Base-by-base conservation (phyloP, 1,140 invertebrate genomes). In the Solen grandis region DNA sequence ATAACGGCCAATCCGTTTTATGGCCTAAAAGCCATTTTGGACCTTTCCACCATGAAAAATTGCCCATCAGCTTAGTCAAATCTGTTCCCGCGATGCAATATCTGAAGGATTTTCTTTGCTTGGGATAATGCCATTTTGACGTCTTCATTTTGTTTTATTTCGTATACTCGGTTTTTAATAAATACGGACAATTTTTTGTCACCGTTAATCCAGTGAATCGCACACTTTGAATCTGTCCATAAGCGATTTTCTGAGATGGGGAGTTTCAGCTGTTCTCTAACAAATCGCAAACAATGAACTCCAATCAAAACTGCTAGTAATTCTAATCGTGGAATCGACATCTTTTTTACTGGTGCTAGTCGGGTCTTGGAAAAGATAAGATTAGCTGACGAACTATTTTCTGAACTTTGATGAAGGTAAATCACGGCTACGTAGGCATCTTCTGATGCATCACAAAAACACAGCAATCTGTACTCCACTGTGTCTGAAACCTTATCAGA, bases 381-480 rank as follows among this genome's bases (percentile, higher is more conserved):
- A 0, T 73, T 25, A 27, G 3, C 1, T 2, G 1, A 27, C 16
- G n/a, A 1, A 16, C 38, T 19, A 1, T 14, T 33, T 69, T 69
- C 25, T 33, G 19, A 0, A 5, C 19, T 69, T 60, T 73, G 50
- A 22, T 25, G 5, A 22, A 57, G 59, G 54, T 73, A 59, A n/a
- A 73, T 59, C 16, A 27, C 3, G 1, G 36, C n/a, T 19, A 35
- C 69, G 41, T 55, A 70, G 22, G 50, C 68, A 27, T 70, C 57
- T 5, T 36, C 31, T 50, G 52, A 70, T 31, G 68, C 68, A 36
- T 70, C 68, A 70, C 68, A 70, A 33, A 70, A 70, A n/a, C 68
- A 68, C 5, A 66, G 35, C 13, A 46, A 38, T 13, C 3, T 19
- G 50, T 68, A 46, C 29, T 33, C 19, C 36, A 10, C 8, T 5